Evolutionary conservation across 92 coral and sea anemone genomes (phyloP).

Genomic region (Meandrina meandrites): DNA sequence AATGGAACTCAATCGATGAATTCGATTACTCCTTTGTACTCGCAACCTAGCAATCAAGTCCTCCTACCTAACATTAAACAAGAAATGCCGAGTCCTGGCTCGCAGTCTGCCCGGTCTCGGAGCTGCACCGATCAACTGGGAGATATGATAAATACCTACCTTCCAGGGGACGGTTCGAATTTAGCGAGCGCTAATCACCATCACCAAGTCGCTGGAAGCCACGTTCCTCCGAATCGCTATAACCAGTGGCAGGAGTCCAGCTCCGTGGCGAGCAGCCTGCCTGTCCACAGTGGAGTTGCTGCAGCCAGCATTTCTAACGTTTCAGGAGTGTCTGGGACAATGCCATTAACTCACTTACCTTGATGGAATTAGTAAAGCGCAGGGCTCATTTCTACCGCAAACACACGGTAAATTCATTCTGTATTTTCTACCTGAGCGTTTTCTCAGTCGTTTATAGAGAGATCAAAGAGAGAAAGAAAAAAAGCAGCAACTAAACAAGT

Average conservation of each 20-base stretch:
- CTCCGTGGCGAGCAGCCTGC: slow-evolving; percentile 49
- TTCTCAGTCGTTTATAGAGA: slow-evolving; percentile 34
- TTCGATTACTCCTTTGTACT: slow-evolving; percentile 78
- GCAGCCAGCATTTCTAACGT: slow-evolving; percentile 61
- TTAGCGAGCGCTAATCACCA: slow-evolving; percentile 35
- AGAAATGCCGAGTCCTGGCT: slow-evolving; percentile 83
- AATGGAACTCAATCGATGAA: slow-evolving; percentile 73
- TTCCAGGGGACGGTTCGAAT: slow-evolving; percentile 71
- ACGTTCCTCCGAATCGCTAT: slow-evolving; percentile 62
- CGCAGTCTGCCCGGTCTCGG: slow-evolving; percentile 67
- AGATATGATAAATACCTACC: slow-evolving; percentile 98
- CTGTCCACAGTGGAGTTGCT: slow-evolving; percentile 47
- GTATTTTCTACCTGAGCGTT: slow-evolving; percentile 39
- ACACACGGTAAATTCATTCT: slow-evolving; percentile 78
- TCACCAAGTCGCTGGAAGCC: slow-evolving; percentile 47
- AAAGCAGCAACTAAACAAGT: background rate
- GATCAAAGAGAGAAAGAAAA: background rate
- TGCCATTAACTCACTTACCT: slow-evolving; percentile 93
- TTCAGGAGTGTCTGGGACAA: slow-evolving; percentile 82
- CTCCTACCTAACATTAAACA: slow-evolving; percentile 89
- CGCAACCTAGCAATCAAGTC: slow-evolving; percentile 85
- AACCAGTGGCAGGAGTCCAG: slow-evolving; percentile 57
- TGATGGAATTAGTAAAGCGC: slow-evolving; percentile 47
- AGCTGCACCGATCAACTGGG: slow-evolving; percentile 97
- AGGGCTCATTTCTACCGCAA: slow-evolving; percentile 43